These are phyloP conservation scores for Spea hammondii DNA, from an alignment of 2,797 vertebrate genomes.

Conservation along the genomic window DNA sequence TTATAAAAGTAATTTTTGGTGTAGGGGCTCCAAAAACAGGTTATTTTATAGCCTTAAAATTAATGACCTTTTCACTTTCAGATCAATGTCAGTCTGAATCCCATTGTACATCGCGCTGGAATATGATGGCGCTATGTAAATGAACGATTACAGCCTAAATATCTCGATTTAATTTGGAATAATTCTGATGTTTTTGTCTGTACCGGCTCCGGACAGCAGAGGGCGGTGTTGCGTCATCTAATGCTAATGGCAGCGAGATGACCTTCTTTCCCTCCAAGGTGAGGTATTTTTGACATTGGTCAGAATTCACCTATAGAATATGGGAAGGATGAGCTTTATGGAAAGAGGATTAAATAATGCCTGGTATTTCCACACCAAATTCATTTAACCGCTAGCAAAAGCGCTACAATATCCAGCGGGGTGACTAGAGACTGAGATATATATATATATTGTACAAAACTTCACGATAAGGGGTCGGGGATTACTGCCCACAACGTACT, in stretches of 20 bases:
- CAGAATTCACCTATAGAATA: neutral
- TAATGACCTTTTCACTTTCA: no score
- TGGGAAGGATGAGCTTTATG: neutral
- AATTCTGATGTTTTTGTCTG: no score
- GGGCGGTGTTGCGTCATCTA: slow-evolving; percentile 8
- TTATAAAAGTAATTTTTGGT: no score
- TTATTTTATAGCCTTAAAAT: no score
- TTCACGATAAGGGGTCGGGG: no score
- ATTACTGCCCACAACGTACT: no score
- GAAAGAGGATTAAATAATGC: neutral
- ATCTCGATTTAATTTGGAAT: no score
- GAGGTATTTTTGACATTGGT: slow-evolving; percentile 13
- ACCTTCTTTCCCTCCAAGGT: neutral
- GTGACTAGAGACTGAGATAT: neutral
- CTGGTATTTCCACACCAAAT: neutral
- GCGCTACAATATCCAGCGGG: neutral
- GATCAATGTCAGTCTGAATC: neutral
- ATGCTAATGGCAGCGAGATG: neutral
- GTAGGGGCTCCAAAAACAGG: no score
- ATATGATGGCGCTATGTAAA: no score
- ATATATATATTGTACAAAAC: no score
- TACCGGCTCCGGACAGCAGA: slow-evolving; percentile 12
- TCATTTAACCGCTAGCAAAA: neutral
- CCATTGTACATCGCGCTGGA: neutral
- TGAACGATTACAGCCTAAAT: no score